Evolutionary conservation across 2,797 vertebrate genomes (phyloP), one percentile per base, ranked within the genome.

Genomic region (Notolabrus celidotus): DNA sequence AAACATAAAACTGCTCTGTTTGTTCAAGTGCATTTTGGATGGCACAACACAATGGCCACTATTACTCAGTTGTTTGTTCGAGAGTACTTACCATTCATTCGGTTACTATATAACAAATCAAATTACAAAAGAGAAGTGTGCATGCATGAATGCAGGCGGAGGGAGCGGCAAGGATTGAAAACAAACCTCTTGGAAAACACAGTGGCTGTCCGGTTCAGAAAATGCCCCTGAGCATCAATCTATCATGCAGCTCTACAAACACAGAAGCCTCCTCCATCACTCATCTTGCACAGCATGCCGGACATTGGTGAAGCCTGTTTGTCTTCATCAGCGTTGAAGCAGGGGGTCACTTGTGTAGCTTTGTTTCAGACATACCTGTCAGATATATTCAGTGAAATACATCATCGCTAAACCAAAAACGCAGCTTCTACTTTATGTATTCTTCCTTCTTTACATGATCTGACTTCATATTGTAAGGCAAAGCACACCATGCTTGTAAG

Each of bases 131-230:
- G 53, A 11, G 54, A 67, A 53, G 66, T 57, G 67, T 77, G 62
- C 46, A 42, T 52, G 61, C 56, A 75, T 77, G 73, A 83, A 80
- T 84, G 69, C 3, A 29, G 57, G 55, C 54, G 38, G 10, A 62
- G 65, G 66, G 67, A 71, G 31, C 42, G 36, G 52, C 36, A 38
- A 71, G 63, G 76, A 79, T 82, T 70, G 74, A 87, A 89, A 91
- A 91, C 85, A 90, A 90, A 88, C 79, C 84, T 83, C 77, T 88
- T 76, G 22, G 65, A 74, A 83, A 89, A 73, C 39, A 88, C 78
- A 86, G 85, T 83, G 67, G 78, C 47, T 31, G 63, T 64, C 65
- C 51, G 2, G 53, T 67, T 71, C 68, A 56, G 55, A 84, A 77
- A 87, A 75, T 66, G 74, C 57, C 79, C 75, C 19, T 4, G 16